A percentile compares a stretch with the other conserved stretches of the same genome.
Evolutionary conservation across 2,797 vertebrate genomes (phyloP).

Genomic region (Microcaecilia unicolor): DNA sequence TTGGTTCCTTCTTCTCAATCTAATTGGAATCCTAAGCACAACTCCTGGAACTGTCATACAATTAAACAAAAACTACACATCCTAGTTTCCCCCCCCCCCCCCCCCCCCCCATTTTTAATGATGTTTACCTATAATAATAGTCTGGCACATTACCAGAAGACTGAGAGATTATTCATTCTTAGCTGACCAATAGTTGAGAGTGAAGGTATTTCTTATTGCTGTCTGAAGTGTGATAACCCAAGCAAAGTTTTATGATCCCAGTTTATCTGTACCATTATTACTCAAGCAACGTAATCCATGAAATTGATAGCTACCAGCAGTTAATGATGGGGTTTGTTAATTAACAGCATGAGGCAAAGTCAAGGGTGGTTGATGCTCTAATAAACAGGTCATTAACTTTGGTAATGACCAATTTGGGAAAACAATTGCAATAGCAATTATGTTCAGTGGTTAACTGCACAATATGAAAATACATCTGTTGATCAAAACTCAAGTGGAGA

Average conservation of each 20-base stretch:
- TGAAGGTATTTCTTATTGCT: too few relatives aligned
- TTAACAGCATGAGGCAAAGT: slow-evolving; percentile 57
- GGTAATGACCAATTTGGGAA: slow-evolving; percentile 61
- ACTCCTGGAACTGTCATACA: too few relatives aligned
- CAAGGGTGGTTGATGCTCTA: slow-evolving; percentile 66
- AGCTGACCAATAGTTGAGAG: too few relatives aligned
- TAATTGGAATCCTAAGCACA: too few relatives aligned
- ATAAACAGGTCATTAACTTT: slow-evolving; percentile 68
- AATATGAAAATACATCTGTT: slow-evolving; percentile 37
- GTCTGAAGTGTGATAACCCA: slow-evolving; percentile 1
- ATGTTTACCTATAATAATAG: too few relatives aligned
- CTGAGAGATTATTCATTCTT: too few relatives aligned
- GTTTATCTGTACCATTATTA: slow-evolving; percentile 20
- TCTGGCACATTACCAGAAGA: too few relatives aligned
- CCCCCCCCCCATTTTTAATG: too few relatives aligned
- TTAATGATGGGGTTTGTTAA: slow-evolving; percentile 63
- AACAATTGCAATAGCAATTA: slow-evolving; percentile 56
- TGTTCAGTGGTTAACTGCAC: slow-evolving; percentile 33
- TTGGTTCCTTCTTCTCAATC: too few relatives aligned
- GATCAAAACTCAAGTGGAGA: slow-evolving; percentile 17
- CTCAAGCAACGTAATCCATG: slow-evolving; percentile 15
- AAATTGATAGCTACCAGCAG: slow-evolving; percentile 38
- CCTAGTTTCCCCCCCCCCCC: too few relatives aligned
- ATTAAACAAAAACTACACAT: too few relatives aligned
- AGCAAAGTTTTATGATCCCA: slow-evolving; percentile 13